phyloP scores from a whole-genome alignment of 2,797 vertebrate genomes.

The Chiloscyllium punctatum region DNA sequence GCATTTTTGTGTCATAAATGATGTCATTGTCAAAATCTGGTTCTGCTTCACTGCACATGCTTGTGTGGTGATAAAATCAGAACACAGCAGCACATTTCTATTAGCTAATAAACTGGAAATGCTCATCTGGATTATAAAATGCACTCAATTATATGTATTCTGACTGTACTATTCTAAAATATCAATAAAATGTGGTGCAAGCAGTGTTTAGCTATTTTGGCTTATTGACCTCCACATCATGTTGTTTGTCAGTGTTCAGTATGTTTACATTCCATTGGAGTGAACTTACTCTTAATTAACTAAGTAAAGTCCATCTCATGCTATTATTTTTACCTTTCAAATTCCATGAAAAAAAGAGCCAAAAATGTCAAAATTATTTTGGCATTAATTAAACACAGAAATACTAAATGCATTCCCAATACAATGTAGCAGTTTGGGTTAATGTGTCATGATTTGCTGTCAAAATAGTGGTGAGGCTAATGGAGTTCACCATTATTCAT shows the following conservation, averaged over 20 bases:
- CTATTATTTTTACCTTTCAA: background rate
- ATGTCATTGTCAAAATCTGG: background rate
- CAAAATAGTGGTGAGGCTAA: background rate
- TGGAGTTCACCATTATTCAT: background rate
- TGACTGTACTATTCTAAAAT: background rate
- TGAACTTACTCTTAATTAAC: background rate
- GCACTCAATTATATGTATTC: background rate
- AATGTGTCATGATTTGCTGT: background rate
- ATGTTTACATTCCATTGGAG: background rate
- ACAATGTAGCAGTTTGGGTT: background rate
- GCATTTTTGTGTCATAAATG: background rate
- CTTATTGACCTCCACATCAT: background rate
- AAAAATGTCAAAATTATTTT: background rate
- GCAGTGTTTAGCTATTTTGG: background rate
- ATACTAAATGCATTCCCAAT: background rate
- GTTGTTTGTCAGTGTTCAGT: background rate
- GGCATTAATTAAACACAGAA: background rate
- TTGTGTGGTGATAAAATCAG: background rate
- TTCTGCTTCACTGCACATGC: background rate
- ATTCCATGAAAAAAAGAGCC: background rate
- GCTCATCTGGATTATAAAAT: background rate
- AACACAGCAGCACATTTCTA: background rate
- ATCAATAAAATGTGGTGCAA: background rate
- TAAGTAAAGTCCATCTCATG: background rate
- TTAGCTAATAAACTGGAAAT: background rate